phyloP scores from a whole-genome alignment of 1,140 invertebrate species.

The Pogonomyrmex barbatus region DNA sequence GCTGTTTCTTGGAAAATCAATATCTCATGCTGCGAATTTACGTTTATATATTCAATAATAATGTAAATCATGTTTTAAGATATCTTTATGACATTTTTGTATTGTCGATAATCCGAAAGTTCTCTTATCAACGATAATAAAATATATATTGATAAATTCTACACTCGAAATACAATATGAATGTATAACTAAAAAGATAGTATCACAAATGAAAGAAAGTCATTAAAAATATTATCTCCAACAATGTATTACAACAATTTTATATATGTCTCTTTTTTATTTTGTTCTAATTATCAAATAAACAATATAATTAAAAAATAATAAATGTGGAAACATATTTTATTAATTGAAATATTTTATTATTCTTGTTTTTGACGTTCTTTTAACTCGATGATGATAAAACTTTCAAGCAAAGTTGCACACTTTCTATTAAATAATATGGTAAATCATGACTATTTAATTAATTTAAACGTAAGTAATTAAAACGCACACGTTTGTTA shows the following conservation, averaged over 20 bases:
- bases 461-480: slow-evolving; percentile 44
- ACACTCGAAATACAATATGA: neutral
- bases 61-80: neutral
- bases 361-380: neutral
- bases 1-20: neutral
- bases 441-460: neutral
- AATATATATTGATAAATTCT: slow-evolving; percentile 5
- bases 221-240: slow-evolving; percentile 16
- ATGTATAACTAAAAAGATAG: neutral
- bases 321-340: neutral
- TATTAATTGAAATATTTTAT: neutral
- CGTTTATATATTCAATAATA: neutral
- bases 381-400: neutral
- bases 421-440: neutral
- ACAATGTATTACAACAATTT: neutral
- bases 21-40: slow-evolving; percentile 8
- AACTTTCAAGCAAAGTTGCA: neutral
- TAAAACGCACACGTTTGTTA: slow-evolving; percentile 41
- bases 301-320: neutral
- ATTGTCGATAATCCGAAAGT: slow-evolving; percentile 23
- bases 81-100: slow-evolving; percentile 24
- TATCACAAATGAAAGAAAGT: neutral
- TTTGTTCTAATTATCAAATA: neutral
- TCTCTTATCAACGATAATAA: slow-evolving; percentile 14
- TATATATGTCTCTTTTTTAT: neutral